Conservation (phyloP, 2,797 vertebrate species). For the Protonibea diacanthus region DNA sequence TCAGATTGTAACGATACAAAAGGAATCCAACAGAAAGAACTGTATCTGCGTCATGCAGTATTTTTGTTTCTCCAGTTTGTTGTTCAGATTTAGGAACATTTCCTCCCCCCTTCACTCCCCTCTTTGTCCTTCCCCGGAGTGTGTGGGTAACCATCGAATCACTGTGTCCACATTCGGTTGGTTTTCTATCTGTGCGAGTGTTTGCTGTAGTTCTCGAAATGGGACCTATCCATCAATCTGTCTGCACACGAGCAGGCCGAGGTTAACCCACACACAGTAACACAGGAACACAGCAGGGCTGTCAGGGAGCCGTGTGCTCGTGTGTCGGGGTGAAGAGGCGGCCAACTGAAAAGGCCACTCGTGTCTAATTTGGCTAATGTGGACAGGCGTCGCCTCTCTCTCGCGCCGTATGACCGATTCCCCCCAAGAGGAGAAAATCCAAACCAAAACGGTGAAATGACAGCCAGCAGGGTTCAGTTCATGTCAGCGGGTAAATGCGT, state of each 20-base stretch:
- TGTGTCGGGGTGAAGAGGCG: slow-evolving; percentile 6
- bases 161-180: background rate
- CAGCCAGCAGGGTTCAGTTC: background rate
- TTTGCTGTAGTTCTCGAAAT: slow-evolving; percentile 24
- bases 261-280: slow-evolving; percentile 11
- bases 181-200: background rate
- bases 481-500: background rate
- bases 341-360: slow-evolving; percentile 54
- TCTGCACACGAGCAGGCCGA: background rate
- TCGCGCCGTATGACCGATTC: background rate
- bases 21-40: too few relatives aligned
- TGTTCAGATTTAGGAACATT: background rate
- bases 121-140: background rate
- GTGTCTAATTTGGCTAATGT: slow-evolving; percentile 7
- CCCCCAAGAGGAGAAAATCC: background rate
- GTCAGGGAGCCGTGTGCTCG: background rate
- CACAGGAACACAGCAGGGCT: background rate
- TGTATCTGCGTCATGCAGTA: background rate
- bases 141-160: background rate
- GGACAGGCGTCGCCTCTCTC: background rate
- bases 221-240: slow-evolving; percentile 45
- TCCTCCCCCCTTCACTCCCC: too few relatives aligned
- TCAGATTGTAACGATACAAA: too few relatives aligned
- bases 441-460: background rate
- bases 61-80: background rate